Base-by-base conservation (phyloP, 2,113 vertebrate species). In the Phocoena sinus region DNA sequence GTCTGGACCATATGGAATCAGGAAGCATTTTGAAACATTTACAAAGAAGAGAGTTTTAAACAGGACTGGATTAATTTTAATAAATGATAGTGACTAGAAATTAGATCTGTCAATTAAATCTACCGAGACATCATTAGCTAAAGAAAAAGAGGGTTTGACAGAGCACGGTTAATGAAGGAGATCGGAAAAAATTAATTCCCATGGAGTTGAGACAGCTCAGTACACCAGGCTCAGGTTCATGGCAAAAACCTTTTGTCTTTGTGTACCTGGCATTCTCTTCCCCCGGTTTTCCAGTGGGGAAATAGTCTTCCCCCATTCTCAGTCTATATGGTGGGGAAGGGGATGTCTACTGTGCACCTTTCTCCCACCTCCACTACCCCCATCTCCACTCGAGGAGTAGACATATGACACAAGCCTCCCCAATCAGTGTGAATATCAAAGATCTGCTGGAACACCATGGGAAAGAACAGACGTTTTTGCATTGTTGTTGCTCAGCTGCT, bases 1-100 rank as follows among this genome's bases (percentile, higher is more conserved):
- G 11, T 20, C 74, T 74, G n/a, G 58, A 4, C 47, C 63, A 5
- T n/a, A 20, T 1, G 0, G 36, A 4, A 17, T 65, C 70, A n/a
- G 71, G 26, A 80, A n/a, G 4, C 13, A 12, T 85, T 77, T 84
- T n/a, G 38, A 96, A 91, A 93, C 68, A 20, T 58, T 87, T 18
- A 81, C 77, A 38, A 15, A 87, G 87, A 79, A 53, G 44, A 81
- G 38, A 71, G 8, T 41, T 90, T 85, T 89, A 76, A 60, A 56
- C 1, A 38, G 58, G 47, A 33, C 31, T 36, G 31, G 44, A 13
- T 20, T 94, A 28, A 31, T 53, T 91, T 91, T 80, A 70, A 70
- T 65, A 85, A 74, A 8, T 17, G 9, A 31, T 33, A 67, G 50
- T 41, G 71, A 84, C 80, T n/a, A 92, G 73, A 63, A 93, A 88